Percentiles rank a stretch among this genome's conserved stretches.
Conservation (phyloP, 2,888 invertebrate species). For the Andricus quercusramuli region DNA sequence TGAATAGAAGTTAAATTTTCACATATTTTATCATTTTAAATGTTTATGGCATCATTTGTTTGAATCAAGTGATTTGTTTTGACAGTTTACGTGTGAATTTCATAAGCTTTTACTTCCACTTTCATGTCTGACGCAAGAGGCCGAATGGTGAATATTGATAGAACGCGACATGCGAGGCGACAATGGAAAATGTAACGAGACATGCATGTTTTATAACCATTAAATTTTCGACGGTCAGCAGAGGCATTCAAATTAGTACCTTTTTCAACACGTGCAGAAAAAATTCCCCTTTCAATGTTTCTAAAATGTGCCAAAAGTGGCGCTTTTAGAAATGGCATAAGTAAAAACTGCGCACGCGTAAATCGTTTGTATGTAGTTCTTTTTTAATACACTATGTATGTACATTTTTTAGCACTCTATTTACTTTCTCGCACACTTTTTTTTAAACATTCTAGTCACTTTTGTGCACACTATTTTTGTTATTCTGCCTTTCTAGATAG, state of each 20-base stretch:
- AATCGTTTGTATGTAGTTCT: no score
- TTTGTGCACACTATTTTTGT: no score
- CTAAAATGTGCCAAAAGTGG: no score
- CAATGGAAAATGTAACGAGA: constrained; percentile 9
- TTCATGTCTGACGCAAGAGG: constrained; percentile 2
- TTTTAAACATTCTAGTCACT: no score
- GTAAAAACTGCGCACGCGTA: no score
- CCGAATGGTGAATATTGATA: not conserved
- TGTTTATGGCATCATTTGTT: not conserved
- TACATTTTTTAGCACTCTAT: no score
- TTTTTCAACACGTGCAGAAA: no score
- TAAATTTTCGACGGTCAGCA: not conserved
- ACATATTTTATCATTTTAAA: not conserved
- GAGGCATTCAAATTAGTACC: not conserved
- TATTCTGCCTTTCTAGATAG: no score
- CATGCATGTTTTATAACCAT: not conserved
- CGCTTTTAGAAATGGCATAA: no score
- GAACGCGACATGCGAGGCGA: constrained; percentile 28
- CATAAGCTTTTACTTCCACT: constrained; percentile 18
- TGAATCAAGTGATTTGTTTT: not conserved
- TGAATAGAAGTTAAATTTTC: not conserved
- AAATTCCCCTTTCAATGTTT: no score
- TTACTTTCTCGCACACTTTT: no score
- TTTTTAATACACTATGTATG: no score
- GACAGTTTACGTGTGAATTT: constrained; percentile 3